These are phyloP conservation scores for Pseudopipra pipra DNA, from an alignment of 2,113 vertebrate species.

Conservation along the genomic window DNA sequence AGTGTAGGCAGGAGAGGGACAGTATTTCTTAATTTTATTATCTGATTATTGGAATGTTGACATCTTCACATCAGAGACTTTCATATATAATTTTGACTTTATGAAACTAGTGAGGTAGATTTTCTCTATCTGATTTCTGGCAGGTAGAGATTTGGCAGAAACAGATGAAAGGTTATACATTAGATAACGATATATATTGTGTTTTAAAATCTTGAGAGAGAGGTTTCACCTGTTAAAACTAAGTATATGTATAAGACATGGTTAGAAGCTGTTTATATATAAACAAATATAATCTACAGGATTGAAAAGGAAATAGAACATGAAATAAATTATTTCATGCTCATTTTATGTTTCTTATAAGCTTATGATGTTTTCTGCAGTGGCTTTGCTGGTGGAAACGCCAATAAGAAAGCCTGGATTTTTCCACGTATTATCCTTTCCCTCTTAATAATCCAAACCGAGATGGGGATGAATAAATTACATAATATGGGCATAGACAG, in stretches of 20 bases:
- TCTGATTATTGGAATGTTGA: not conserved
- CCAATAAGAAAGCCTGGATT: not conserved
- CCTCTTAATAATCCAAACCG: not conserved
- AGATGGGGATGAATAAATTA: not conserved
- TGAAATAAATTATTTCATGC: not conserved
- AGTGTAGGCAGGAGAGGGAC: not conserved
- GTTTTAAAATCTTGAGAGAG: not conserved
- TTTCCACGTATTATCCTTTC: not conserved
- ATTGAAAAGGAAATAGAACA: not conserved
- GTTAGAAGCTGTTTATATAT: not conserved
- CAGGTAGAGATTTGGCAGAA: not conserved
- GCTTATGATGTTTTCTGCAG: not conserved
- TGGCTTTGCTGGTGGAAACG: not conserved
- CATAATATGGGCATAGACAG: not conserved
- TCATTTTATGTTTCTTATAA: not conserved
- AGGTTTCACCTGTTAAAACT: not conserved
- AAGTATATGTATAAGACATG: not conserved
- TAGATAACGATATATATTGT: not conserved
- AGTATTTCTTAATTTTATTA: not conserved
- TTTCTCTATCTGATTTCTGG: not conserved
- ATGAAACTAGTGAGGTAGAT: not conserved
- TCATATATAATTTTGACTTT: not conserved
- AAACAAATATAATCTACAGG: not conserved
- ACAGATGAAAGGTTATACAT: not conserved
- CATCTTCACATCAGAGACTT: not conserved